phyloP scores from a whole-genome alignment of 2,888 invertebrate species.

The Thumatha senex region DNA sequence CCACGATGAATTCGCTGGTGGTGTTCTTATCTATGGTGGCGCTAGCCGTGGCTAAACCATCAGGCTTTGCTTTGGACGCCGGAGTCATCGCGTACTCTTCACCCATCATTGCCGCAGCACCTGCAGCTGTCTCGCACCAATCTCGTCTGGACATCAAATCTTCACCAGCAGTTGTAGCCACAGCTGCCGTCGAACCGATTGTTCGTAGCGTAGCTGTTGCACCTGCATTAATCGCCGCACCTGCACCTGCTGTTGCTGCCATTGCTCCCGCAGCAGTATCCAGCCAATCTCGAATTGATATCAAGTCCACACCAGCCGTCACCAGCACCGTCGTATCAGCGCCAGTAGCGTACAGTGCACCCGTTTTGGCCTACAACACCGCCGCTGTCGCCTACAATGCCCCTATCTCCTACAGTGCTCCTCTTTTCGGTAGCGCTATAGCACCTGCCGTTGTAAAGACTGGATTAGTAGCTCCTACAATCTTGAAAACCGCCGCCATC shows the following conservation, averaged over 20 bases:
- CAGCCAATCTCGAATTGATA: slow-evolving; percentile 65
- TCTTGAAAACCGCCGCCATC: slow-evolving; percentile 44
- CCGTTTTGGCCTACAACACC: slow-evolving; percentile 33
- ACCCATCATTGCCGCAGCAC: slow-evolving; percentile 37
- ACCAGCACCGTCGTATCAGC: slow-evolving; percentile 52
- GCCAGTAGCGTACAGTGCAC: slow-evolving; percentile 55
- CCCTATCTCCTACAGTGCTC: slow-evolving; percentile 33
- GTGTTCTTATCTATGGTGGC: slow-evolving; percentile 85
- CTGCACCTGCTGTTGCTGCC: slow-evolving; percentile 34
- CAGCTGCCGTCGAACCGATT: slow-evolving; percentile 41
- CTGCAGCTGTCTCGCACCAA: slow-evolving; percentile 51
- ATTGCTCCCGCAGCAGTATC: slow-evolving; percentile 60
- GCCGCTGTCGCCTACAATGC: slow-evolving; percentile 23
- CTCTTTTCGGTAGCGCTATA: slow-evolving; percentile 7
- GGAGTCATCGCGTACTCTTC: slow-evolving; percentile 30
- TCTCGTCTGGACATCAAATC: slow-evolving; percentile 59
- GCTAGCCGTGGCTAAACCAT: slow-evolving; percentile 39
- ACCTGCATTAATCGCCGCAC: slow-evolving; percentile 37
- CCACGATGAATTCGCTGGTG: slow-evolving; percentile 85
- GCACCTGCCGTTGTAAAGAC: slow-evolving; percentile 27
- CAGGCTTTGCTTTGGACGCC: slow-evolving; percentile 22
- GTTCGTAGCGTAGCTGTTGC: slow-evolving; percentile 32
- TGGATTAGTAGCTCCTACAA: not conserved
- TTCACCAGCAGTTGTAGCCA: slow-evolving; percentile 54
- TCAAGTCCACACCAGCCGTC: slow-evolving; percentile 65